Evolutionary conservation across 2,113 vertebrate species (phyloP).

Genomic region (Capricornis sumatraensis): DNA sequence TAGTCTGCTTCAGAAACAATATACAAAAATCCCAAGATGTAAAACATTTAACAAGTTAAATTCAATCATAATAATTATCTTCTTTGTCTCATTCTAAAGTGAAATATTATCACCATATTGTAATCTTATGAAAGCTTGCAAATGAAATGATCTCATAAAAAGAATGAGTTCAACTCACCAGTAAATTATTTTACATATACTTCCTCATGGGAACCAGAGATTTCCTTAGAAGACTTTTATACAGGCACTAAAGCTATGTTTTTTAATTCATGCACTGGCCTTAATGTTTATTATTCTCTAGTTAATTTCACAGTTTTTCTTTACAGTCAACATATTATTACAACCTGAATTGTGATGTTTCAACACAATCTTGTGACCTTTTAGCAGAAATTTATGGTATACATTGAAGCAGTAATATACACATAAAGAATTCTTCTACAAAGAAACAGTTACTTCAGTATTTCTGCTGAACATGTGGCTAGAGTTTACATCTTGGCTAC

Average conservation of each 20-base stretch:
- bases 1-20: not conserved
- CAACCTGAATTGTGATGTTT: conserved; percentile 62
- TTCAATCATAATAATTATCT: not conserved
- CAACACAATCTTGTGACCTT: conserved; percentile 71
- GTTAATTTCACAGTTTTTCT: conserved; percentile 67
- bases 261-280: not conserved
- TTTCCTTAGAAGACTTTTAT: conserved; percentile 40
- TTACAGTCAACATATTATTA: conserved; percentile 56
- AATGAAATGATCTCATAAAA: conserved; percentile 45
- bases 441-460: conserved; percentile 53
- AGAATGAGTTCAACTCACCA: conserved; percentile 13
- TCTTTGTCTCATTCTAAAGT: not conserved
- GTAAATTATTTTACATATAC: not conserved
- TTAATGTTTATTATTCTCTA: conserved; percentile 70
- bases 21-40: not conserved
- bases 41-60: not conserved
- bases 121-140: conserved; percentile 36
- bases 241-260: not conserved
- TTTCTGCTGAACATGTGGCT: conserved; percentile 64
- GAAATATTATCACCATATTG: not conserved
- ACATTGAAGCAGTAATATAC: conserved; percentile 77
- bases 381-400: conserved; percentile 62
- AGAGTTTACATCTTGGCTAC: conserved; percentile 66
- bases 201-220: conserved; percentile 39
- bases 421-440: conserved; percentile 68